Evolutionary conservation across 2,888 invertebrate species (phyloP).

Genomic region (Tricholauxania praeusta): DNA sequence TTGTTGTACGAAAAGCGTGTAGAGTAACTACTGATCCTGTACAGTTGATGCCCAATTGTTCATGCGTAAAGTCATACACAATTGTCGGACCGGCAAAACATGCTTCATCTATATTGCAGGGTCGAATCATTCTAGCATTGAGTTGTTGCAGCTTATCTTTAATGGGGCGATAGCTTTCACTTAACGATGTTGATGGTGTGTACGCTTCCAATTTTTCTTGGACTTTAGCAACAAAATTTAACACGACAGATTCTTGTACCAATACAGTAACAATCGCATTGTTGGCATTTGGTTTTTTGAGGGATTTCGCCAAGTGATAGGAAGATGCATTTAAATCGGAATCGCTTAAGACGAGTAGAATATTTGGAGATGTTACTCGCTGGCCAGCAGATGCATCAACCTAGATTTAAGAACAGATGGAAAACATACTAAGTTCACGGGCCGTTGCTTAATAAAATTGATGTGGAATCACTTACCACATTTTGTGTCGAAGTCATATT

Average conservation of each 20-base stretch:
- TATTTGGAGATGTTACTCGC: constrained; percentile 41
- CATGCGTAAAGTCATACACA: constrained; percentile 59
- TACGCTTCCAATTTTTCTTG: constrained; percentile 12
- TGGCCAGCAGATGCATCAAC: too few species aligned
- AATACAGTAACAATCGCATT: constrained; percentile 56
- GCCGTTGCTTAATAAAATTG: background rate
- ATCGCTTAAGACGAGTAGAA: constrained; percentile 59
- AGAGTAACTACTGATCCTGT: constrained; percentile 55
- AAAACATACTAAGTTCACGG: too few species aligned
- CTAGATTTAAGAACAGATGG: background rate
- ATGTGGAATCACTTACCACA: background rate
- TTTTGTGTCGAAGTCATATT: background rate
- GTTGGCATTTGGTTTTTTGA: constrained; percentile 54
- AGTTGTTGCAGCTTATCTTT: constrained; percentile 47
- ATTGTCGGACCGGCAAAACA: constrained; percentile 49
- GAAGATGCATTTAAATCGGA: constrained; percentile 60
- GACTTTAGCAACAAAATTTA: constrained; percentile 49
- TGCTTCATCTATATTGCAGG: constrained; percentile 31
- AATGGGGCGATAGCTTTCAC: constrained; percentile 39
- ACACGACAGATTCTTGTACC: constrained; percentile 59
- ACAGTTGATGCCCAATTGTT: constrained; percentile 47
- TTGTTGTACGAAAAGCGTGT: constrained; percentile 62
- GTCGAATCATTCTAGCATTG: constrained; percentile 51
- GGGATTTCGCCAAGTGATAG: constrained; percentile 54
- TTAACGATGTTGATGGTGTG: background rate